Conservation (phyloP, 2,888 invertebrate genomes). For the Diaperis boleti region DNA sequence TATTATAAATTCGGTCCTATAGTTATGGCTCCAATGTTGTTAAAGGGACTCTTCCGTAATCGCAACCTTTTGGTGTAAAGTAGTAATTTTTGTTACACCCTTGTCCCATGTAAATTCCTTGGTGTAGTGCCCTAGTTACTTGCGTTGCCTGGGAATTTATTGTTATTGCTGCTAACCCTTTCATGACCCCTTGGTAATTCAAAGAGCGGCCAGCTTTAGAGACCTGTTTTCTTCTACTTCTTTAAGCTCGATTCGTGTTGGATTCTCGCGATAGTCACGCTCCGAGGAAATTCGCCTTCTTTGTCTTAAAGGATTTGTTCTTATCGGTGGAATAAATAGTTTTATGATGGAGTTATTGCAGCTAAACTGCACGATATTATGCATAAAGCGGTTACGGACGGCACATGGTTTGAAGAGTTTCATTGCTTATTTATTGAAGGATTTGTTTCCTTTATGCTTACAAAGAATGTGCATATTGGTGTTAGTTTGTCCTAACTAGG, state of each 20-base stretch:
- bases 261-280: slow-evolving; percentile 49
- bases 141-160: slow-evolving; percentile 52
- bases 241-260: slow-evolving; percentile 40
- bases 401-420: too few species aligned
- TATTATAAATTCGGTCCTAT: slow-evolving; percentile 23
- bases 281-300: slow-evolving; percentile 39
- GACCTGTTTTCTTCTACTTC: slow-evolving; percentile 46
- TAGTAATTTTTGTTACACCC: slow-evolving; percentile 51
- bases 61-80: slow-evolving; percentile 36
- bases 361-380: too few species aligned
- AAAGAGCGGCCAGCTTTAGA: slow-evolving; percentile 46
- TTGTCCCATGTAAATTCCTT: slow-evolving; percentile 53
- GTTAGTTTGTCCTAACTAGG: too few species aligned
- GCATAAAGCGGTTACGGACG: not conserved
- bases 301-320: slow-evolving; percentile 21
- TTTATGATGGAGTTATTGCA: slow-evolving; percentile 30
- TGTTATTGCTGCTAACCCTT: slow-evolving; percentile 56
- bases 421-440: too few species aligned
- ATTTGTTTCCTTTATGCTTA: too few species aligned
- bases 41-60: slow-evolving; percentile 17
- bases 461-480: too few species aligned
- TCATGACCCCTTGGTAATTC: slow-evolving; percentile 54
- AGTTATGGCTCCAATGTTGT: slow-evolving; percentile 22
- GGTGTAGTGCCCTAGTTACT: slow-evolving; percentile 50
- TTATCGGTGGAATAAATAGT: slow-evolving; percentile 18